Percentiles rank a stretch among this genome's conserved stretches.
These are phyloP conservation scores for Pyrgus malvae DNA, from an alignment of 2,888 invertebrate species.

Conservation along the genomic window DNA sequence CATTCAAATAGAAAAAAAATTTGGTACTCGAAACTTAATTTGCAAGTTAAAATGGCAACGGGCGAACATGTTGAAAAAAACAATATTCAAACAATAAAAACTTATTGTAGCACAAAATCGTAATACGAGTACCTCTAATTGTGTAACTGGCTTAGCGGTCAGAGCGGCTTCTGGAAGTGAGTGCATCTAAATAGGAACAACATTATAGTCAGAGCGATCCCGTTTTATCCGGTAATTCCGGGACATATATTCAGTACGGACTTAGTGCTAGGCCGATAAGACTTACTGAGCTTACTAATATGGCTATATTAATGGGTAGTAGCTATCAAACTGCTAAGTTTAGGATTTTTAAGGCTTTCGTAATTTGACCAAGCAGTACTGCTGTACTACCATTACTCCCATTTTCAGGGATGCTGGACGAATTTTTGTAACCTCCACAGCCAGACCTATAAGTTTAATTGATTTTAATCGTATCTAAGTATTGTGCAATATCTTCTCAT, in stretches of 20 bases:
- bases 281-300: not conserved
- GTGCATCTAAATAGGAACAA: slow-evolving; percentile 9
- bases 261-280: slow-evolving; percentile 8
- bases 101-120: not conserved
- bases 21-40: no score
- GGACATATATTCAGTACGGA: not conserved
- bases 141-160: not conserved
- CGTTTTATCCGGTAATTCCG: slow-evolving; percentile 6
- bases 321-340: not conserved
- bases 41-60: no score
- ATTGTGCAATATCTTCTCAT: no score
- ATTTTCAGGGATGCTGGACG: no score
- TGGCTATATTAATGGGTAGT: not conserved
- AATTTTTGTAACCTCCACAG: no score
- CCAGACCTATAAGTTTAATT: no score
- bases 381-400: no score
- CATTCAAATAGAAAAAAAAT: no score
- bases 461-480: no score
- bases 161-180: not conserved
- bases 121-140: not conserved
- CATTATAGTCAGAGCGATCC: slow-evolving; percentile 6
- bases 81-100: not conserved
- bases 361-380: no score
- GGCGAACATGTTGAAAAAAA: no score
- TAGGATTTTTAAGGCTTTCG: no score